Evolutionary conservation across 2,113 vertebrate species (phyloP).

Genomic region (Hoplias malabaricus): DNA sequence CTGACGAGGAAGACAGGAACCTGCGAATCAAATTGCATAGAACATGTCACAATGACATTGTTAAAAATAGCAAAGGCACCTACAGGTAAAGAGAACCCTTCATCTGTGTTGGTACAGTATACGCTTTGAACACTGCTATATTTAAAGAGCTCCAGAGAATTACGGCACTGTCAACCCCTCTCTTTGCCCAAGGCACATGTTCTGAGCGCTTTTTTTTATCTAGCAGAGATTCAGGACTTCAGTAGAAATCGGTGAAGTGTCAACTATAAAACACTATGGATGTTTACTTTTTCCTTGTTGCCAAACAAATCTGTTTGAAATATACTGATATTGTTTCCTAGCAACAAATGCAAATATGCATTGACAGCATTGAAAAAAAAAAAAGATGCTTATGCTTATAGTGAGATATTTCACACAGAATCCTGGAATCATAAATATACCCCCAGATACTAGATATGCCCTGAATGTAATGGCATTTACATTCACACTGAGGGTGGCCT

Average conservation of each 20-base stretch:
- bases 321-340: neutral
- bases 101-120: neutral
- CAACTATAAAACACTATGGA: neutral
- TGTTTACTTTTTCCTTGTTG: neutral
- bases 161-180: neutral
- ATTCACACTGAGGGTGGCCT: too few relatives aligned
- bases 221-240: neutral
- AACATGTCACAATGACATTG: neutral
- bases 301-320: neutral
- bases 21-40: neutral
- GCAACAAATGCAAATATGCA: neutral
- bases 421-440: neutral
- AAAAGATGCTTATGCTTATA: neutral
- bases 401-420: neutral
- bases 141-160: neutral
- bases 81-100: neutral
- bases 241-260: neutral
- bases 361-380: neutral
- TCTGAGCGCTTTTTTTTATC: neutral
- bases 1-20: neutral
- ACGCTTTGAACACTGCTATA: neutral
- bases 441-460: too few relatives aligned
- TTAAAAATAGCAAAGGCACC: neutral
- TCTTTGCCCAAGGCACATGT: neutral
- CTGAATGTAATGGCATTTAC: too few relatives aligned